Conservation (phyloP, 2,113 vertebrate genomes). For the Crotophaga sulcirostris region DNA sequence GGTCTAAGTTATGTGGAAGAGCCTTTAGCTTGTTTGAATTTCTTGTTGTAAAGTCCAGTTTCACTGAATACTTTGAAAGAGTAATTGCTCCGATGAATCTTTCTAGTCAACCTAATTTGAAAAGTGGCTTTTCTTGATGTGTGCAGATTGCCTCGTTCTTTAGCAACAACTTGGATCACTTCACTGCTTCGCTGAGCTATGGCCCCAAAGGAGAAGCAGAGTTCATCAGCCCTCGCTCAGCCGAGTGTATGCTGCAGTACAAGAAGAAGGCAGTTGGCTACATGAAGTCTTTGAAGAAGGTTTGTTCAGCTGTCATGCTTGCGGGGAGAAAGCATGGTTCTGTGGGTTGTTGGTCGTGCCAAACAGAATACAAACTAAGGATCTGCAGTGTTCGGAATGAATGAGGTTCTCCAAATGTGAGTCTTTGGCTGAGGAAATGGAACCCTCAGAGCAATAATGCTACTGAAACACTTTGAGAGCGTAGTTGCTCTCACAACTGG, state of each 20-base stretch:
- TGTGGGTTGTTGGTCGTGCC: background rate
- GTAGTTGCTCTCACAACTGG: background rate
- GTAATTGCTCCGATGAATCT: background rate
- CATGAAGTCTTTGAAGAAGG: slow-evolving; percentile 86
- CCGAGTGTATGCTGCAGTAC: slow-evolving; percentile 90
- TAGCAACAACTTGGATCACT: slow-evolving; percentile 93
- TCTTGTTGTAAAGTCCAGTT: background rate
- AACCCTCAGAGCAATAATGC: background rate
- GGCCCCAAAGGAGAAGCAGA: slow-evolving; percentile 80
- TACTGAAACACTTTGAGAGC: background rate
- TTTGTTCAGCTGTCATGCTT: slow-evolving; percentile 58
- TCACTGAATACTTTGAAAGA: background rate
- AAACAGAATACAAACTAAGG: background rate
- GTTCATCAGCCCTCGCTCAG: slow-evolving; percentile 85
- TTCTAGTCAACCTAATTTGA: background rate
- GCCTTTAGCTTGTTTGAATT: background rate
- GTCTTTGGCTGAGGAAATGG: background rate
- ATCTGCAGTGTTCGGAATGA: background rate
- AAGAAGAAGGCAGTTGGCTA: slow-evolving; percentile 91
- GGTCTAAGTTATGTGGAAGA: background rate
- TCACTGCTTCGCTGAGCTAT: slow-evolving; percentile 84
- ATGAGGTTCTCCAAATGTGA: background rate
- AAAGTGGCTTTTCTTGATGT: slow-evolving; percentile 17
- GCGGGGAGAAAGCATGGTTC: background rate
- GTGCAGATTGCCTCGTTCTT: slow-evolving; percentile 94